These are phyloP conservation scores for Enteromius treurensis DNA, from an alignment of 2,797 vertebrate genomes.

Conservation along the genomic window DNA sequence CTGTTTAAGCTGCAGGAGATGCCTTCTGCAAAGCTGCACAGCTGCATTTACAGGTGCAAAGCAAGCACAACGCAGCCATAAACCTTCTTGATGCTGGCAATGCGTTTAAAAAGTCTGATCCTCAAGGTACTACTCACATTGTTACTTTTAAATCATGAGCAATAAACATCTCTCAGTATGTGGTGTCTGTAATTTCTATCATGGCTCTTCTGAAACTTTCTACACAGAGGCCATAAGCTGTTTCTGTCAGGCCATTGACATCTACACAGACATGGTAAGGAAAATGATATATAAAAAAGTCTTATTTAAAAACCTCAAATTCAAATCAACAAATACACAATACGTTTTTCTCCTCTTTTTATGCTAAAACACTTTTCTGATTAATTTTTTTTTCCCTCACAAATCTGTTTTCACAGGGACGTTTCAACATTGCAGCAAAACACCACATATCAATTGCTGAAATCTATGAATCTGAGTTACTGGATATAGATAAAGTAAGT, in stretches of 20 bases:
- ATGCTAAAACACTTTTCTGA: not conserved
- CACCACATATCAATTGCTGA: conserved; percentile 83
- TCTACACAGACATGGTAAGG: conserved; percentile 85
- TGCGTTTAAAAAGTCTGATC: conserved; percentile 83
- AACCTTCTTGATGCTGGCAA: conserved; percentile 82
- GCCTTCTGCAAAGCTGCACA: conserved; percentile 81
- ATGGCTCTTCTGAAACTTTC: conserved; percentile 20
- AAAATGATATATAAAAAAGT: not conserved
- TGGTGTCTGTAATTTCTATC: not conserved
- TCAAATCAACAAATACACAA: not conserved
- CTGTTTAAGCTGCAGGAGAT: conserved; percentile 77
- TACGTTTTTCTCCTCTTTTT: too few relatives aligned
- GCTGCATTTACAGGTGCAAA: conserved; percentile 79
- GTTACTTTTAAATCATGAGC: not conserved
- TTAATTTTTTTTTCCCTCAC: not conserved
- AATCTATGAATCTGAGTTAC: conserved; percentile 80
- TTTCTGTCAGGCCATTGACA: conserved; percentile 79
- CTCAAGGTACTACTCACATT: conserved; percentile 71
- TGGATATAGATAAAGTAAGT: conserved; percentile 81
- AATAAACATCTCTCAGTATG: not conserved
- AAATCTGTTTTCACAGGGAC: conserved; percentile 69
- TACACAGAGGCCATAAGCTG: conserved; percentile 82
- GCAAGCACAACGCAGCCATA: conserved; percentile 80
- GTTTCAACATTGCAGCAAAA: conserved; percentile 83
- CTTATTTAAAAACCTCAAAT: not conserved